Percentiles rank a stretch among this genome's conserved stretches.
These are phyloP conservation scores for Alca torda DNA, from an alignment of 2,797 vertebrate genomes.

Conservation along the genomic window DNA sequence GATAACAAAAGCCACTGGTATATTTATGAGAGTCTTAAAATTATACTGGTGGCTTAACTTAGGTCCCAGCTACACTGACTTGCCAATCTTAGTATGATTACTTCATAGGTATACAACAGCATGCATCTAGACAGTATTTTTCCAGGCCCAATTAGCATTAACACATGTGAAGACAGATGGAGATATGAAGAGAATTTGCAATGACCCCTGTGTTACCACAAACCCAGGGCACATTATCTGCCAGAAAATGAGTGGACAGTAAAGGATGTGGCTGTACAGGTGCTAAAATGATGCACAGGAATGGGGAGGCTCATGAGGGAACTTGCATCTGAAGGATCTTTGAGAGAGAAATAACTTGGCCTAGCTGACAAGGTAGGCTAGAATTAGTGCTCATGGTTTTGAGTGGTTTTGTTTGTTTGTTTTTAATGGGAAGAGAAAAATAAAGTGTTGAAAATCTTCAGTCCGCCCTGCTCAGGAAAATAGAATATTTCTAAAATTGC, in stretches of 20 bases:
- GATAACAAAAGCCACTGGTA: neutral
- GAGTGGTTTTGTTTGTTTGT: neutral
- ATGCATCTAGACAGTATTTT: neutral
- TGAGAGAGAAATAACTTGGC: neutral
- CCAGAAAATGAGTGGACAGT: neutral
- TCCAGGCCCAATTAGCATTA: constrained; percentile 12
- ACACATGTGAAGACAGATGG: neutral
- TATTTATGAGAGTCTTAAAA: constrained; percentile 9
- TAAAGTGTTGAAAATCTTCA: neutral
- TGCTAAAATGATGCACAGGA: neutral
- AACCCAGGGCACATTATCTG: neutral
- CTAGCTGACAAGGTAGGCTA: neutral
- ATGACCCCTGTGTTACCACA: neutral
- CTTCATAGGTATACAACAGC: constrained; percentile 2
- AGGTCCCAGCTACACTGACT: neutral
- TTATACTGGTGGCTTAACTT: neutral
- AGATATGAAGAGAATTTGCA: neutral
- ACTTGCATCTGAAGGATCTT: neutral
- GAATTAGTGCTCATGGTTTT: neutral
- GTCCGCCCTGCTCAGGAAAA: neutral
- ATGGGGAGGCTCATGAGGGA: neutral
- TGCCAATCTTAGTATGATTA: neutral
- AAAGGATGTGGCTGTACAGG: neutral
- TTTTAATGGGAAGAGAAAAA: neutral
- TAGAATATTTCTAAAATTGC: neutral